These are phyloP conservation scores for Teleogryllus oceanicus DNA, from an alignment of 2,888 invertebrate genomes.

Conservation along the genomic window DNA sequence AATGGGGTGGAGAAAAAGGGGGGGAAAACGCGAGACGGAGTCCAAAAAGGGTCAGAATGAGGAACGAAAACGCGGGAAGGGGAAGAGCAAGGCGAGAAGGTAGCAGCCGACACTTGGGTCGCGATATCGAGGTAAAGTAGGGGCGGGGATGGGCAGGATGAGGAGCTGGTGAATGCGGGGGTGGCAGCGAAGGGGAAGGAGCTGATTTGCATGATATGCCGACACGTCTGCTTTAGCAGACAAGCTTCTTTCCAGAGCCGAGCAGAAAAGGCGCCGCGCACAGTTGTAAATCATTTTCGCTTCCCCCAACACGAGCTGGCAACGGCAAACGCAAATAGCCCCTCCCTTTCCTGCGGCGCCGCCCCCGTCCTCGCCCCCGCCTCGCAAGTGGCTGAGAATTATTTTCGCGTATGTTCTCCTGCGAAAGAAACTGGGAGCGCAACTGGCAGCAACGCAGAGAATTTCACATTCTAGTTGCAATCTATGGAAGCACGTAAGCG, in stretches of 20 bases:
- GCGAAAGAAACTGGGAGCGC: no score
- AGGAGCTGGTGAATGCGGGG: background rate
- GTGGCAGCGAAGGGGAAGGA: background rate
- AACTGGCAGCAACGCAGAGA: no score
- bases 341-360: background rate
- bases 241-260: background rate
- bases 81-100: no score
- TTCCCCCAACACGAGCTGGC: background rate
- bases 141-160: background rate
- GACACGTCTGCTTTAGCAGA: slow-evolving; percentile 18
- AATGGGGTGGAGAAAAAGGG: no score
- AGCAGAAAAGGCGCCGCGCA: background rate
- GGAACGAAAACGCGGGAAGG: no score
- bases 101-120: background rate
- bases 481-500: no score
- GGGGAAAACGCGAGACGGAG: no score
- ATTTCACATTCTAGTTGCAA: no score
- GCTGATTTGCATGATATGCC: slow-evolving; percentile 8
- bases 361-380: no score
- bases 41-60: no score
- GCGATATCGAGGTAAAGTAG: background rate
- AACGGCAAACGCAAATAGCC: background rate
- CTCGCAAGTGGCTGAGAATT: no score
- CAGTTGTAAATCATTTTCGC: slow-evolving; percentile 9
- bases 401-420: no score